Base-by-base conservation (phyloP, 2,797 vertebrate genomes). In the Synaphobranchus kaupii region DNA sequence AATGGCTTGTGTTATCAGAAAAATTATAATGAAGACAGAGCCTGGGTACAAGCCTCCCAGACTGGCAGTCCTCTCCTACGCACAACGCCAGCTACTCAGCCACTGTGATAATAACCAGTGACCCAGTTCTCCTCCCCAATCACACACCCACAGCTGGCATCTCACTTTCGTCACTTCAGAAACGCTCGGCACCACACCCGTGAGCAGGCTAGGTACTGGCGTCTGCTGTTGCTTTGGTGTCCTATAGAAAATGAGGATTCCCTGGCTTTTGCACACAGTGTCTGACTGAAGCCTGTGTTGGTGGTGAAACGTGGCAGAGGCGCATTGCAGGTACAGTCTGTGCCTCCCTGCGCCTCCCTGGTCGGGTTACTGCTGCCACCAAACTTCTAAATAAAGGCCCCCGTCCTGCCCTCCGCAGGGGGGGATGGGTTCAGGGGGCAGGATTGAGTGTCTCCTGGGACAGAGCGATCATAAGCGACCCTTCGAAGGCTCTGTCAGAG, bases 381-480 rank as follows among this genome's bases (percentile, higher is more conserved):
- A 89, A 90, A 86, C 66, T 87, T 92, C 93, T 94, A 94, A 94
- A 94, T 92, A 90, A 93, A 94, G 93, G 58, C 87, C 83, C 83
- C 84, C 60, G 15, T 86, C 86, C 44, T 9, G 58, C 22, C 58
- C 47, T 22, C 47, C 22, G 7, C 20, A 50, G n/a, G 71, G 68
- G 68, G 68, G 28, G 58, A 63, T 5, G 17, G 58, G 58, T 20
- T 0, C 17, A 28, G 68, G 20, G 1, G 10, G 10, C 22, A 10
- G 20, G 78, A n/a, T 50, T 81, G 78, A 50, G 78, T 81, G 47
- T 81, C 44, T 73, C 71, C 71, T 39, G 34, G 28, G 28, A 73
- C 63, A 66, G 71, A 34, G 13, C 3, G 39, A 34, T 15, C 71
- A 31, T 15, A 20, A 22, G 63, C 63, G 2, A 28, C 63, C 22